Evolutionary conservation across 64 coral and sea anemone species (phyloP).

Genomic region (Montipora efflorescens): DNA sequence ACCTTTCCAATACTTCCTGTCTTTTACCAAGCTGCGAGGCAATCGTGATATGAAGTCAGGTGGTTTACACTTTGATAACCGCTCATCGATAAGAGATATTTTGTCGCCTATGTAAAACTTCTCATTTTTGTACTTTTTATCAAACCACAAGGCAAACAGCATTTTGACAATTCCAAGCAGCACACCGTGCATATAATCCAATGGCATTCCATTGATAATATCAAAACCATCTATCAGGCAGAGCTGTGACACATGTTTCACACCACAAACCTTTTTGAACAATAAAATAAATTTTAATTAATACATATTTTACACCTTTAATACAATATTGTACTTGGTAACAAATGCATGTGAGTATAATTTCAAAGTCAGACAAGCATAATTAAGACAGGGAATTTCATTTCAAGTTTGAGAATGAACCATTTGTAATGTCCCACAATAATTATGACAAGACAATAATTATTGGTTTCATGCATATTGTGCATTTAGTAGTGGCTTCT

Average conservation of each 20-base stretch:
- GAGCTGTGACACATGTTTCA: neutral
- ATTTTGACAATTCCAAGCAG: neutral
- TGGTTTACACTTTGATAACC: neutral
- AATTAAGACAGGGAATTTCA: too few relatives aligned
- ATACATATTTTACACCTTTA: neutral
- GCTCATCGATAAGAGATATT: neutral
- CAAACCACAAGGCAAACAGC: conserved; percentile 36
- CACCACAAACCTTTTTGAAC: neutral
- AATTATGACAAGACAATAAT: too few relatives aligned
- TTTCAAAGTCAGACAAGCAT: too few relatives aligned
- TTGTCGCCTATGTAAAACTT: neutral
- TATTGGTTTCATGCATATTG: too few relatives aligned
- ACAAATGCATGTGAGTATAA: neutral
- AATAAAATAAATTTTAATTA: neutral
- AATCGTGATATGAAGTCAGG: conserved; percentile 5
- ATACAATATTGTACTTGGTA: neutral
- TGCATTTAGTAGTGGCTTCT: too few relatives aligned
- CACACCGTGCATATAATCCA: conserved; percentile 62
- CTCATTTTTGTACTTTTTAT: conserved; percentile 12
- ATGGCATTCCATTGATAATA: conserved; percentile 12
- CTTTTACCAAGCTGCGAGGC: conserved; percentile 1
- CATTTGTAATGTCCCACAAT: too few relatives aligned
- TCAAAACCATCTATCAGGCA: conserved; percentile 29
- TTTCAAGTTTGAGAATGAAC: too few relatives aligned
- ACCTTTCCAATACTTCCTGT: neutral